Percentiles rank a stretch among this genome's conserved stretches.
Conservation (phyloP, 2,888 invertebrate species). For the Alcis repandata region DNA sequence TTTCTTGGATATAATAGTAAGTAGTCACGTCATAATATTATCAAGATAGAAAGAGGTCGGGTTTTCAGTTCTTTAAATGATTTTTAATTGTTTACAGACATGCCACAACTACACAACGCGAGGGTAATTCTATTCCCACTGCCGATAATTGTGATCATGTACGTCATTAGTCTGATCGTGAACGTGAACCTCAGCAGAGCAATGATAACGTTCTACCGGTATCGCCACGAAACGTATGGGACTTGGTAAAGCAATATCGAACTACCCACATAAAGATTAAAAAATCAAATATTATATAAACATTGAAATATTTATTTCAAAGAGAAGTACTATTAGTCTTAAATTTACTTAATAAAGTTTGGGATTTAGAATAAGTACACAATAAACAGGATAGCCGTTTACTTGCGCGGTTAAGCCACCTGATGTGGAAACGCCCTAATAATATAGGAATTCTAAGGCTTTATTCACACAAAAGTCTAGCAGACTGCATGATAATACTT, state of each 20-base stretch:
- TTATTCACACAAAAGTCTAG: too few species aligned
- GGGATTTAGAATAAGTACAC: too few species aligned
- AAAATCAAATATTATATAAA: too few species aligned
- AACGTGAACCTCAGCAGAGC: slow-evolving; percentile 94
- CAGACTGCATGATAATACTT: too few species aligned
- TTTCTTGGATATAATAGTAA: slow-evolving; percentile 98
- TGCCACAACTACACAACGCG: slow-evolving; percentile 95
- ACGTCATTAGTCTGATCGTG: slow-evolving; percentile 91
- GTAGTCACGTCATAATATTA: slow-evolving; percentile 63
- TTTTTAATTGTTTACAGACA: slow-evolving; percentile 84
- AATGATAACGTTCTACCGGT: slow-evolving; percentile 93
- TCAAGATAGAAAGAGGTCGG: too few species aligned
- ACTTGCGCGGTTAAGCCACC: background rate
- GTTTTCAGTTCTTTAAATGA: background rate
- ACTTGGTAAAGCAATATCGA: background rate
- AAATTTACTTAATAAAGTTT: too few species aligned
- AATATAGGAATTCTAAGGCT: too few species aligned
- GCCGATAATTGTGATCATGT: slow-evolving; percentile 91
- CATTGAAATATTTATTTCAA: too few species aligned
- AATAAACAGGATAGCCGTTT: too few species aligned
- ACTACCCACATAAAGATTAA: too few species aligned
- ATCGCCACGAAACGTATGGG: slow-evolving; percentile 16
- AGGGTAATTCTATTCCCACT: slow-evolving; percentile 94
- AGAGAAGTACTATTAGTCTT: too few species aligned
- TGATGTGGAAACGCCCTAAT: slow-evolving; percentile 1